phyloP scores from a whole-genome alignment of 2,113 vertebrate species.

The Pterocles burchelli region DNA sequence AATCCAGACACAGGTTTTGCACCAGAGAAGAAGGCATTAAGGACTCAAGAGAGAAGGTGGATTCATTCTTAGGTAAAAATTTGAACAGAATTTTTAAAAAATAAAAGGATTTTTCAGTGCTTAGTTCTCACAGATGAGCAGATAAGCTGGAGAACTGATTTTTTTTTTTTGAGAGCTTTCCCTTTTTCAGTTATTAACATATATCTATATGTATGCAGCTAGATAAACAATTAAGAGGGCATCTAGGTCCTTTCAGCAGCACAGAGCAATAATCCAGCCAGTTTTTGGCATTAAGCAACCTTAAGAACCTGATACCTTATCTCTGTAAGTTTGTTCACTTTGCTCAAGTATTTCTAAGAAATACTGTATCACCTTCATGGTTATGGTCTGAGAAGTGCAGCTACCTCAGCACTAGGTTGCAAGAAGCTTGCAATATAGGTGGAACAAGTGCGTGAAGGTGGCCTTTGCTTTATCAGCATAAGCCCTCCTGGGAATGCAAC shows the following conservation, averaged over 20 bases:
- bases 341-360: neutral
- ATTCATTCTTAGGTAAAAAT: neutral
- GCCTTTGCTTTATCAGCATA: neutral
- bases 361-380: neutral
- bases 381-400: neutral
- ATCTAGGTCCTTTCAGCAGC: neutral
- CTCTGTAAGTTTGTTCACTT: neutral
- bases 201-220: neutral
- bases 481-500: fast-evolving
- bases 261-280: neutral
- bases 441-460: neutral
- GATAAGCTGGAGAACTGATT: neutral
- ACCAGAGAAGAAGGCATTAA: neutral
- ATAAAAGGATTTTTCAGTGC: neutral
- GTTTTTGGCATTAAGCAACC: neutral
- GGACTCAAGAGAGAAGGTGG: neutral
- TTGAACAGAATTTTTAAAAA: neutral
- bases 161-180: neutral
- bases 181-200: neutral
- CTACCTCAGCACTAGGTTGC: neutral
- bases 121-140: neutral
- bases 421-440: neutral
- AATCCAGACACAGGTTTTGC: neutral
- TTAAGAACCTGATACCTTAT: neutral
- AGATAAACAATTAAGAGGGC: neutral